These are phyloP conservation scores for Hirundichthys speculiger DNA, from an alignment of 2,113 vertebrate genomes.

Conservation along the genomic window DNA sequence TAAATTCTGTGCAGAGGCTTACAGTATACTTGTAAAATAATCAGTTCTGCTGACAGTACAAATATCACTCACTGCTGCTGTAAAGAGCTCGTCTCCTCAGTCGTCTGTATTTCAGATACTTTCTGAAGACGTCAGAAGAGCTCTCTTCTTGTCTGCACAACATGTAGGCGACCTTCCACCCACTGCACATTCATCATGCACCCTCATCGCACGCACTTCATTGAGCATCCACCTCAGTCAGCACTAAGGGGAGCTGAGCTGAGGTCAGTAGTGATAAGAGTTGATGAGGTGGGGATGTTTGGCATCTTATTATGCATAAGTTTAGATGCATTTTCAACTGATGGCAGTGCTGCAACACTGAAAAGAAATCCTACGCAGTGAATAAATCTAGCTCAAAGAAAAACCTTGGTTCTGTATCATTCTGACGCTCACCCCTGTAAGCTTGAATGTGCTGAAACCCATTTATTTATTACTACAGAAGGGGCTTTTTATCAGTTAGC, in stretches of 20 bases:
- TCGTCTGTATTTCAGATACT: constrained; percentile 19
- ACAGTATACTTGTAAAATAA: constrained; percentile 21
- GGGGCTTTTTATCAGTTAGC: not conserved
- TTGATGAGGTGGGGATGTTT: constrained; percentile 37
- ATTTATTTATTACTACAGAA: too few species aligned
- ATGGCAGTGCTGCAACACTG: constrained; percentile 42
- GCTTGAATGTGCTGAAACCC: too few species aligned
- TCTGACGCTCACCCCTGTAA: not conserved
- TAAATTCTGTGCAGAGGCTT: constrained; percentile 1
- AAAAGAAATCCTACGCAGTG: not conserved
- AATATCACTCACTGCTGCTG: constrained; percentile 17
- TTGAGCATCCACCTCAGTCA: constrained; percentile 56
- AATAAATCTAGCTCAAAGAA: not conserved
- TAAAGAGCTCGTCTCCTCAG: constrained; percentile 12
- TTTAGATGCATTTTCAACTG: constrained; percentile 33
- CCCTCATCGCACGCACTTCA: constrained; percentile 33
- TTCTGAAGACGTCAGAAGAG: constrained; percentile 8
- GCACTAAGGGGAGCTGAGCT: constrained; percentile 71
- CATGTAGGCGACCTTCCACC: constrained; percentile 34
- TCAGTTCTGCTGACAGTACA: constrained; percentile 32
- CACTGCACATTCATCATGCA: constrained; percentile 23
- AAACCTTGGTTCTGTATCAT: not conserved
- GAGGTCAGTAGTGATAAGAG: constrained; percentile 57
- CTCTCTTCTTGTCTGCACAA: constrained; percentile 16
- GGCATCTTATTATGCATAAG: constrained; percentile 13